These are phyloP conservation scores for Nipponia nippon DNA, from an alignment of 2,113 vertebrate genomes.

Conservation along the genomic window DNA sequence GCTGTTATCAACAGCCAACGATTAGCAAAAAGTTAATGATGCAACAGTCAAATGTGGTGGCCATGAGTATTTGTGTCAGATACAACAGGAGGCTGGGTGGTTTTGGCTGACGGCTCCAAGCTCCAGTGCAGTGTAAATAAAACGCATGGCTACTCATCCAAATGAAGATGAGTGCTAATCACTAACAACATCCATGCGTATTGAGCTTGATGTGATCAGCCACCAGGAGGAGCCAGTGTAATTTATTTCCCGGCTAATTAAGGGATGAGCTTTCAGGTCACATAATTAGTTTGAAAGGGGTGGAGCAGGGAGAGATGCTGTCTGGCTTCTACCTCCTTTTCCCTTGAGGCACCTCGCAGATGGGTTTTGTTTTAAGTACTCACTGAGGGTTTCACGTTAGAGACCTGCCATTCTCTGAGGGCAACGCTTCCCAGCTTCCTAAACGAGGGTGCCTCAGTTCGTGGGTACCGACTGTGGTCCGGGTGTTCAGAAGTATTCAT, in stretches of 20 bases:
- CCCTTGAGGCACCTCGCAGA: not conserved
- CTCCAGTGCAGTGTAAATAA: fast-evolving
- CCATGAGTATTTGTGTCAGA: not conserved
- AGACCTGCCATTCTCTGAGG: not conserved
- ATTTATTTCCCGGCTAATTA: not conserved
- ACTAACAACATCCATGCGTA: fast-evolving
- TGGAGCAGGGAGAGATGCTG: not conserved
- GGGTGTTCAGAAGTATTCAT: fast-evolving
- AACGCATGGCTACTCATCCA: fast-evolving
- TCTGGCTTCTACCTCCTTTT: not conserved
- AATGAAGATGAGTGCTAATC: fast-evolving
- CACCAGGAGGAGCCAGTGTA: slow-evolving; percentile 38
- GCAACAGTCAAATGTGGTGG: fast-evolving
- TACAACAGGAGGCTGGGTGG: not conserved
- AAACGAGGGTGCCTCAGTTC: fast-evolving
- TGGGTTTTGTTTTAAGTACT: not conserved
- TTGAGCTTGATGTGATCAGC: not conserved
- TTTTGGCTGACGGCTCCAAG: not conserved
- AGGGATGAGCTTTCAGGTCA: not conserved
- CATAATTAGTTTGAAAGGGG: not conserved
- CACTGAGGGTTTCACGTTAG: not conserved
- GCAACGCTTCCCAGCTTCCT: not conserved
- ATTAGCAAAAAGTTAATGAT: fast-evolving
- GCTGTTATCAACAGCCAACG: fast-evolving
- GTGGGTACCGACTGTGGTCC: not conserved